Base-by-base conservation (phyloP, 2,888 invertebrate species). In the Spodoptera picta region DNA sequence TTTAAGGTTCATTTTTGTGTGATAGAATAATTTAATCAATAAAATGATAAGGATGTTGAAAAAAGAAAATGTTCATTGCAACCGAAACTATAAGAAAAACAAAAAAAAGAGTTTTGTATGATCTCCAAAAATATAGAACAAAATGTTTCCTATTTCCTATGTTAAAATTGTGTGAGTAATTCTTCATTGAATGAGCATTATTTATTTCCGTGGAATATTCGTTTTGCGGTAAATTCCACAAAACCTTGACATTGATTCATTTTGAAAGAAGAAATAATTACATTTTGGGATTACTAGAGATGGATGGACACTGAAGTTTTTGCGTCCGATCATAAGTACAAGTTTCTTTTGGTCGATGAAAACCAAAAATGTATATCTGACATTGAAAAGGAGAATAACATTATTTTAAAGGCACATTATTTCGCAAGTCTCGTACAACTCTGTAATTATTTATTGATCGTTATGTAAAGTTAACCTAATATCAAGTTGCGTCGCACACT, bases 401-500 rank as follows among this genome's bases (percentile, higher is more conserved):
- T 57, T 36, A 36, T 51, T 61, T 44, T 50, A 41, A 49, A 27
- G 49, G 42, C 23, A 56, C 31, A 49, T 60, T 36, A 55, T 55
- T 70, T 66, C 41, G 43, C 48, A 58, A 58, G 12, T 47, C 66
- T 61, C 47, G 56, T 54, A 23, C 47, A 70, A 42, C 70, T 48
- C 63, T 62, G 52, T 63, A 61, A 63, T 57, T 65, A 69, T 71
- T 71, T 74, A 75, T 65, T 57, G 75, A 72, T 73, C 61, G 57
- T 75, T 67, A 65, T 49, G 61, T 73, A 66, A 75, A 65, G 69
- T 67, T 71, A 71, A 67, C 62, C 72, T 67, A 73, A 77, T 80
- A 80, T 80, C 77, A 64, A 63, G 71, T 77, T 79, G 62, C 80
- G 75, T 65, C 80, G 77, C 69, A 61, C 66, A 65, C 59, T 69